These are phyloP conservation scores for Gobionotothen gibberifrons DNA, from an alignment of 2,797 vertebrate genomes.

Conservation along the genomic window DNA sequence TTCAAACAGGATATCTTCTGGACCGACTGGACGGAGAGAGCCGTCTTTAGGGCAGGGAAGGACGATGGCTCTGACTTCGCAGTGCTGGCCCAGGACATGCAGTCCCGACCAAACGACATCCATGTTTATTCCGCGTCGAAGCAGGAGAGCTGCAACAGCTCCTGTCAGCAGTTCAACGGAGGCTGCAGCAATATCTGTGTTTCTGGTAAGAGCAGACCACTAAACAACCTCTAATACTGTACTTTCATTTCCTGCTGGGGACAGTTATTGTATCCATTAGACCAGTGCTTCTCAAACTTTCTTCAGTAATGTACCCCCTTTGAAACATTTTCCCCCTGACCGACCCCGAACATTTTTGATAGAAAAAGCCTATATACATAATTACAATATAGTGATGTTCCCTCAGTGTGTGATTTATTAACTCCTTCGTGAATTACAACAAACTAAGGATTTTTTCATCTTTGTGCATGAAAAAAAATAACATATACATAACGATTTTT, in stretches of 20 bases:
- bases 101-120: constrained; percentile 88
- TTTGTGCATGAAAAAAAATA: too few species aligned
- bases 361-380: too few species aligned
- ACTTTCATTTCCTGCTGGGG: not conserved
- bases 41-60: constrained; percentile 90
- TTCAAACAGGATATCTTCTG: constrained; percentile 94
- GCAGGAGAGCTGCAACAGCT: constrained; percentile 88
- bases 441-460: too few species aligned
- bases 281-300: too few species aligned
- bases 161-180: constrained; percentile 93
- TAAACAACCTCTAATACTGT: not conserved
- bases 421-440: too few species aligned
- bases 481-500: too few species aligned
- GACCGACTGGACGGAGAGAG: constrained; percentile 90
- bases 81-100: constrained; percentile 83
- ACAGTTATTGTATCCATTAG: not conserved
- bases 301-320: too few species aligned
- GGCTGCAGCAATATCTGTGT: constrained; percentile 95
- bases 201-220: constrained; percentile 81
- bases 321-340: too few species aligned
- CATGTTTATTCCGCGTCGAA: constrained; percentile 84
- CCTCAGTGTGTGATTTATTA: too few species aligned
- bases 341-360: too few species aligned
- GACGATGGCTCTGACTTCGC: constrained; percentile 89
- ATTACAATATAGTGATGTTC: too few species aligned